Base-by-base conservation (phyloP, 2,888 invertebrate species). In the Cinara cedri region DNA sequence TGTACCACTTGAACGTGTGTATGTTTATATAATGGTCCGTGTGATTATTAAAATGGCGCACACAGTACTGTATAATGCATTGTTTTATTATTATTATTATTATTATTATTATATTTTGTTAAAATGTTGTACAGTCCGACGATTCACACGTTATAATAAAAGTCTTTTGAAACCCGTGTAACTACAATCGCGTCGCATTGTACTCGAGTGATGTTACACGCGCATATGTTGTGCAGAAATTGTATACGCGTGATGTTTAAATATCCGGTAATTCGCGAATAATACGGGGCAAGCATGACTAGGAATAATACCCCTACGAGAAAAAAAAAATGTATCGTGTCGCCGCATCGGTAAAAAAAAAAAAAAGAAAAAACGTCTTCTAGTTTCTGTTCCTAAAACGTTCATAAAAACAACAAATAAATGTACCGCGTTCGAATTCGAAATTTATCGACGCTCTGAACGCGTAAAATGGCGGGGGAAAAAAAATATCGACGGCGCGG, bases 331-430 rank as follows among this genome's bases (percentile, higher is more conserved):
- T 62, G 24, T 49, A 72, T 74, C 72, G 62, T 16, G 19, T 72
- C 44, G 42, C 3, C 46, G 21, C 19, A 62, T n/a, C n/a, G n/a
- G n/a, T n/a, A n/a, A n/a, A n/a, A n/a, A n/a, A n/a, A n/a, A 49
- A 72, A 46, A 24, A 14, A 51, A 68, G 49, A 72, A 72, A 49
- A 49, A 51, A 62, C 34, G 72, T 74, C 34, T 62, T 62, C 62
- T 74, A 74, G 72, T 74, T 74, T 74, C n/a, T 74, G 62, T 63
- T 74, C 72, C 34, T 74, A 51, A 51, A 74, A 74, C n/a, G n/a
- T n/a, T n/a, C n/a, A n/a, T n/a, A n/a, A n/a, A n/a, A n/a, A n/a
- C n/a, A n/a, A n/a, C n/a, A n/a, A n/a, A n/a, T n/a, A n/a, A n/a
- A n/a, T n/a, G n/a, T n/a, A n/a, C n/a, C n/a, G n/a, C n/a, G n/a